phyloP scores from a whole-genome alignment of 2,797 vertebrate species.

The Knipowitschia caucasica region DNA sequence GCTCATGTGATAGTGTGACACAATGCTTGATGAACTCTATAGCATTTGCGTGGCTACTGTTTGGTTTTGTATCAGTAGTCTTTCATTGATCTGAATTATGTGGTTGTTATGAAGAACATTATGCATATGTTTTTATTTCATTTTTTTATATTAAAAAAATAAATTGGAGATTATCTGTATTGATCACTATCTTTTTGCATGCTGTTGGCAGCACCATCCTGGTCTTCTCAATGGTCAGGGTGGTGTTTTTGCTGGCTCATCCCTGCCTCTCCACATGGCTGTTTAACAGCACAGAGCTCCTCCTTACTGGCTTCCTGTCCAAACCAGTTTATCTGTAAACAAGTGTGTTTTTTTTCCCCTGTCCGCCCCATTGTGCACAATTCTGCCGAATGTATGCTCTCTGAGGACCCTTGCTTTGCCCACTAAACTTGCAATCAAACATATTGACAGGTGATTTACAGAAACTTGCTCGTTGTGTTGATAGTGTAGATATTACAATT shows the following conservation, averaged over 20 bases:
- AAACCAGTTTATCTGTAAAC: constrained; percentile 82
- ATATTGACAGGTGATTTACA: too few species aligned
- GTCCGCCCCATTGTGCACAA: constrained; percentile 73
- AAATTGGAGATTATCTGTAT: background rate
- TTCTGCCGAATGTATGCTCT: constrained; percentile 68
- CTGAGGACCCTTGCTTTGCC: constrained; percentile 61
- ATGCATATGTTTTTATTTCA: too few species aligned
- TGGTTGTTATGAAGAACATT: constrained; percentile 25
- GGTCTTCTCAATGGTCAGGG: constrained; percentile 61
- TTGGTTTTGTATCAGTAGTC: constrained; percentile 39
- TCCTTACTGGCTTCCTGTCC: constrained; percentile 78
- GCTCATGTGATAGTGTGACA: constrained; percentile 77
- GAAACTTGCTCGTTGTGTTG: too few species aligned
- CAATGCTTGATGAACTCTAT: constrained; percentile 68
- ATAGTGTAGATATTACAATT: too few species aligned
- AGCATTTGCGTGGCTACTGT: constrained; percentile 67
- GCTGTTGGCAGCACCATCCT: constrained; percentile 37
- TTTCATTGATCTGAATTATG: constrained; percentile 45
- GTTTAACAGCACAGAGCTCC: constrained; percentile 73
- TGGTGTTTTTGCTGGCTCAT: constrained; percentile 74
- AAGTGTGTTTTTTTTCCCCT: constrained; percentile 70
- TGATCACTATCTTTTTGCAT: constrained; percentile 8
- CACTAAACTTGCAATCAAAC: constrained; percentile 37
- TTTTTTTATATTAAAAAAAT: too few species aligned
- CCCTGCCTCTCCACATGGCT: constrained; percentile 71